Percentiles rank a stretch among this genome's conserved stretches.
phyloP scores from a whole-genome alignment of 2,888 invertebrate genomes.

The Apodemia zela region DNA sequence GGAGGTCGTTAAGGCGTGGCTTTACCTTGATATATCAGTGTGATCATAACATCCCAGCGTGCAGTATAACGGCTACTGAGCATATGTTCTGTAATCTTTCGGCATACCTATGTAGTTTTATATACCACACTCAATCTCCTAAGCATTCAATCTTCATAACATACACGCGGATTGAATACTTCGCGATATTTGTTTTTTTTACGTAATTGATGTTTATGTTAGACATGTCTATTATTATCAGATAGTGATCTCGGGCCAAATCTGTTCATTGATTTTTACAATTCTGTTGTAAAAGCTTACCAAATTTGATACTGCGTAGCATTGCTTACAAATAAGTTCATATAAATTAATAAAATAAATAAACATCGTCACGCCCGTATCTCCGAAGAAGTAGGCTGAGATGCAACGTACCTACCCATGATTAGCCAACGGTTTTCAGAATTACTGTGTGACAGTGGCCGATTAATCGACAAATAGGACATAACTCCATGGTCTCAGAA shows the following conservation, averaged over 20 bases:
- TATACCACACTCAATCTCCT: not conserved
- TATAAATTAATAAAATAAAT: too few relatives aligned
- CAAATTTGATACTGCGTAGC: not conserved
- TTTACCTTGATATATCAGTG: conserved; percentile 23
- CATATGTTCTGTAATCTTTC: not conserved
- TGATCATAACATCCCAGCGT: conserved; percentile 7
- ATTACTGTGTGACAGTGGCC: too few relatives aligned
- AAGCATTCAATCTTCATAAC: not conserved
- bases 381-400: too few relatives aligned
- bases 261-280: not conserved
- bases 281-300: not conserved
- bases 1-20: conserved; percentile 48
- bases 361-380: too few relatives aligned
- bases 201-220: not conserved
- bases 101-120: not conserved
- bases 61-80: not conserved
- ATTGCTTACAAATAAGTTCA: too few relatives aligned
- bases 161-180: not conserved
- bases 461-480: too few relatives aligned
- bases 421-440: too few relatives aligned
- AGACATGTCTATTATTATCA: not conserved
- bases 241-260: not conserved
- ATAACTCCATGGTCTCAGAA: too few relatives aligned
- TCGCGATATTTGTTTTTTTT: not conserved
- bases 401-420: too few relatives aligned